Evolutionary conservation across 2,888 invertebrate genomes (phyloP), one percentile per base, ranked within the genome.

Genomic region (Philaethria dido): DNA sequence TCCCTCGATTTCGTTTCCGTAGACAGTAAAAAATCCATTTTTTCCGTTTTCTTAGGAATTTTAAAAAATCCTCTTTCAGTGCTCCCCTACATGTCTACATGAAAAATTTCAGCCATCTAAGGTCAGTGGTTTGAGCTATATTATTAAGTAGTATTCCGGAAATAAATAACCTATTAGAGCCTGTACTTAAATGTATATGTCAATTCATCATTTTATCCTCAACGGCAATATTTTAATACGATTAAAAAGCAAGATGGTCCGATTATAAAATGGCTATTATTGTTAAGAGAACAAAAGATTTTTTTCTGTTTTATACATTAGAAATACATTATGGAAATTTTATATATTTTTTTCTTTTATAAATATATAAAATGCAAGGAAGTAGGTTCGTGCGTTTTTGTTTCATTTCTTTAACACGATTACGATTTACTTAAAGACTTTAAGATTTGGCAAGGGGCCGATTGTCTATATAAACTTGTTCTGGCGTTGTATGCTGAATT

Each of bases 381-480:
- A 68, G 71, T 68, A 69, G 71, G 66, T 71, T 71, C 66, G 65
- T 70, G 72, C 69, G 71, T 73, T 73, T 74, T 73, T 74, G 72
- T 73, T 75, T 73, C 72, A 74, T 74, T 72, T 72, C 70, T 75
- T 74, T 73, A 75, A 74, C 72, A 70, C 72, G 71, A 75, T 75
- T 74, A 70, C 72, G 71, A 75, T 75, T 74, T 72, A 72, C 68
- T 72, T 71, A 75, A 75, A 72, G 69, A 72, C 73, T 75, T 72
- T 74, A 70, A 73, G 75, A 75, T 74, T 75, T 75, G 74, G 74
- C 75, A 74, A 72, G 71, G 68, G 71, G 69, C 70, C 71, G 72
- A 73, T 69, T 70, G 70, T 69, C 73, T 75, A 72, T 73, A 71
- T 73, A 72, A 73, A 72, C 62, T 72, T 69, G 57, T 68, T 67